Evolutionary conservation across 2,797 vertebrate species (phyloP), one percentile per base, ranked within the genome.

Genomic region (Enteromius treurensis): DNA sequence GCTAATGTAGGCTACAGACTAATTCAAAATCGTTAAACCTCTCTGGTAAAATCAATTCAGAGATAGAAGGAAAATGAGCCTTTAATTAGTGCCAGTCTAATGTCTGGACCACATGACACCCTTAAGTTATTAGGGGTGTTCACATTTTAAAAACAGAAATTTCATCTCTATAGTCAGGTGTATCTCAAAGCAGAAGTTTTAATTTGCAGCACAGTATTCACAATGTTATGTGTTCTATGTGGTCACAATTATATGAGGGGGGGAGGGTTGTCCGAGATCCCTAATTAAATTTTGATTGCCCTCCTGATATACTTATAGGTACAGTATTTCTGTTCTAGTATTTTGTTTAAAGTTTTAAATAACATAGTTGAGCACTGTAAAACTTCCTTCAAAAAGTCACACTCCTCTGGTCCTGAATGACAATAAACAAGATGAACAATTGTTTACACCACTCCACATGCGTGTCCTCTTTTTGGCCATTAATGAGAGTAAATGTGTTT

Each of bases 401-500:
- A 64, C 60, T 17, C 58, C 40, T 26, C 23, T 60, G 13, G 55
- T 26, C 53, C 4, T 34, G 3, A 49, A 62, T 2, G 21, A 65
- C 23, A 53, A 74, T 21, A 23, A 40, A 49, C 21, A 26, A 23
- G 17, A 70, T 49, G 40, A 83, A 69, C 37, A 49, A 69, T 26
- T 26, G 40, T 83, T 75, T 42, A 65, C 40, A 19, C 6, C 69
- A 64, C 26, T 74, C 40, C 40, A 81, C 53, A 53, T 40, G 19
- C 23, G 15, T 82, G 75, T 78, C 75, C 74, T 71, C 64, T 49
- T 77, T 77, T 69, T 47, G 51, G 60, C 49, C 71, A 71, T 71
- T 86, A 86, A 83, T 75, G 76, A 75, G 70, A 60, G 77, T 92
- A 93, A 94, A 94, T 93, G 93, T 93, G 92, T 86, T 92, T 92